These are phyloP conservation scores for Leptestheria dahalacensis DNA, from an alignment of 1,140 invertebrate genomes.

Conservation along the genomic window DNA sequence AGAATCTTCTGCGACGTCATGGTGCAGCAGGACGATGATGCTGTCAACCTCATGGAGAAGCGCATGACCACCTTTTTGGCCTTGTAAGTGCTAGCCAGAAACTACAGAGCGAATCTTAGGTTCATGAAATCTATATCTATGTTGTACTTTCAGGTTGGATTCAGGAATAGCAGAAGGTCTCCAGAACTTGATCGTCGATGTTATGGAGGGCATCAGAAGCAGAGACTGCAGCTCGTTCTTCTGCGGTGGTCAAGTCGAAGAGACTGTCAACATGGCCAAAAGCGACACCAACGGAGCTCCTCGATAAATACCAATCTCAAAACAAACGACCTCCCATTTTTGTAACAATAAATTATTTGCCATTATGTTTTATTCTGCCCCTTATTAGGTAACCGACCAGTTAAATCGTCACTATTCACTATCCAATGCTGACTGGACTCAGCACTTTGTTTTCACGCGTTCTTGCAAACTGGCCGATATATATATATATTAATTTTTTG, in stretches of 20 bases:
- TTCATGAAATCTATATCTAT: not conserved
- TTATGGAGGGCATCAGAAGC: conserved; percentile 12
- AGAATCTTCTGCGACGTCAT: conserved; percentile 57
- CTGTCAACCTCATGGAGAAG: conserved; percentile 54
- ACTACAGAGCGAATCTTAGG: not conserved
- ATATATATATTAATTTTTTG: no score
- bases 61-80: conserved; percentile 50
- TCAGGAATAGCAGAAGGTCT: conserved; percentile 3
- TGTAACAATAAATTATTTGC: not conserved
- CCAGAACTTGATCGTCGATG: conserved; percentile 8
- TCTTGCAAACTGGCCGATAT: no score
- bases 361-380: not conserved
- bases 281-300: not conserved
- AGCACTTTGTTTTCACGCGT: no score
- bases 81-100: conserved; percentile 41
- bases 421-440: not conserved
- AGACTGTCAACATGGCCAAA: not conserved
- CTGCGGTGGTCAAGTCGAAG: not conserved
- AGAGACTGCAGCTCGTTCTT: conserved; percentile 9
- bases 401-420: no score
- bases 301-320: not conserved
- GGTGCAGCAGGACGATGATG: conserved; percentile 42
- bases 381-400: no score
- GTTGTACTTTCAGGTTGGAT: conserved; percentile 8
- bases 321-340: not conserved